These are phyloP conservation scores for Bradysia coprophila DNA, from an alignment of 1,140 invertebrate genomes.

Conservation along the genomic window DNA sequence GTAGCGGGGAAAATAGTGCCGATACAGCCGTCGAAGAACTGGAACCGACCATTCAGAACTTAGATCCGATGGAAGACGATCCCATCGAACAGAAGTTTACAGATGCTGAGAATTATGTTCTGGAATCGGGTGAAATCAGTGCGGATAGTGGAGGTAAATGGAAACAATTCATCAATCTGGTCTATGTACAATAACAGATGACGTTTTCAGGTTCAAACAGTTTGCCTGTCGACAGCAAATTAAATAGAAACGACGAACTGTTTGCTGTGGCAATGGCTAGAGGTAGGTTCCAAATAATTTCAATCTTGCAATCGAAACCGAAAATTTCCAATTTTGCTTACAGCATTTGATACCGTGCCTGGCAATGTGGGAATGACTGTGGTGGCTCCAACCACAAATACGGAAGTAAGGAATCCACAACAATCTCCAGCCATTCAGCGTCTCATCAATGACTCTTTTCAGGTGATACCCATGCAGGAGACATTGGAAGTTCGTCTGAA, in stretches of 20 bases:
- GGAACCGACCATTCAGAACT: constrained; percentile 11
- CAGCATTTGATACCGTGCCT: constrained; percentile 15
- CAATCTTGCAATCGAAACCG: constrained; percentile 2
- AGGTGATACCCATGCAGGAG: constrained; percentile 31
- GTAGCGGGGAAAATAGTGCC: constrained; percentile 3
- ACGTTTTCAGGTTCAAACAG: neutral
- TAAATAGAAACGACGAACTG: constrained; percentile 10
- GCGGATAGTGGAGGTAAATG: constrained; percentile 9
- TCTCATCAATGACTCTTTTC: too few relatives aligned
- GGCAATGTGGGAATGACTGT: constrained; percentile 11
- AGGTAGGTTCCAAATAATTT: constrained; percentile 7
- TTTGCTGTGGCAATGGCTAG: constrained; percentile 12
- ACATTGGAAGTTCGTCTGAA: constrained; percentile 28
- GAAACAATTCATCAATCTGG: constrained; percentile 4
- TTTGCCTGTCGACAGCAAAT: neutral
- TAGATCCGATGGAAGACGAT: constrained; percentile 17
- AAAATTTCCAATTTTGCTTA: constrained; percentile 3
- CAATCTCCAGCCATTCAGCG: constrained; percentile 11
- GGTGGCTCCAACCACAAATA: constrained; percentile 12
- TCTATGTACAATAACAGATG: constrained; percentile 1
- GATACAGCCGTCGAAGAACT: constrained; percentile 6
- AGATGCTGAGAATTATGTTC: constrained; percentile 25
- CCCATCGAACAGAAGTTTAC: constrained; percentile 23
- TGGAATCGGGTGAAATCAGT: constrained; percentile 23
- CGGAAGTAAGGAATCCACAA: constrained; percentile 9